Conservation (phyloP, 2,797 vertebrate species). For the Esox lucius region DNA sequence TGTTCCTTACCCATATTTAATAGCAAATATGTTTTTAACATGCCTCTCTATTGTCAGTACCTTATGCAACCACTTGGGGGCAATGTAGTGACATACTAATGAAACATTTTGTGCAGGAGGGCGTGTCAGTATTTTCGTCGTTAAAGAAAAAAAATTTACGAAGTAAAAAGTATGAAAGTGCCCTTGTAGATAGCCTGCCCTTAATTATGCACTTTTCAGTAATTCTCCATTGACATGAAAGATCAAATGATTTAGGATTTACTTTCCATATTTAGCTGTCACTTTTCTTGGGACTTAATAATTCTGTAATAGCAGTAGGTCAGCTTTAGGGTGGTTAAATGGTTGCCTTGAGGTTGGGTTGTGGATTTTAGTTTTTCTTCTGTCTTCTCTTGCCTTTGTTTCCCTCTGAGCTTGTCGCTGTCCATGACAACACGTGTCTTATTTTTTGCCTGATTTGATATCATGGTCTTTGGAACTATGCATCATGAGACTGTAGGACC, state of each 20-base stretch:
- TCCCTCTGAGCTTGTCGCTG: neutral
- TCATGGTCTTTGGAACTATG: conserved; percentile 59
- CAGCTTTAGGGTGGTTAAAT: neutral
- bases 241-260: neutral
- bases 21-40: too few relatives aligned
- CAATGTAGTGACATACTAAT: conserved; percentile 25
- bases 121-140: conserved; percentile 69
- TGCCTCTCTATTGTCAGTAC: conserved; percentile 37
- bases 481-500: conserved; percentile 42
- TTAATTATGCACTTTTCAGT: conserved; percentile 70
- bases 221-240: conserved; percentile 38
- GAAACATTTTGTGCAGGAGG: conserved; percentile 48
- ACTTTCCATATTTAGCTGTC: neutral
- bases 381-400: neutral
- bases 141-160: too few relatives aligned
- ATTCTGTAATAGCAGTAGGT: neutral
- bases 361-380: neutral
- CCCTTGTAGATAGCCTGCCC: conserved; percentile 62
- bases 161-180: conserved; percentile 69
- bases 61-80: conserved; percentile 42
- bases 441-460: conserved; percentile 34
- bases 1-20: neutral
- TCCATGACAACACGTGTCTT: conserved; percentile 18
- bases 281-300: neutral
- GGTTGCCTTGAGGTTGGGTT: neutral